Percentiles rank a stretch among this genome's conserved stretches.
These are phyloP conservation scores for Dendrolimus punctatus DNA, from an alignment of 1,140 invertebrate species.

Conservation along the genomic window DNA sequence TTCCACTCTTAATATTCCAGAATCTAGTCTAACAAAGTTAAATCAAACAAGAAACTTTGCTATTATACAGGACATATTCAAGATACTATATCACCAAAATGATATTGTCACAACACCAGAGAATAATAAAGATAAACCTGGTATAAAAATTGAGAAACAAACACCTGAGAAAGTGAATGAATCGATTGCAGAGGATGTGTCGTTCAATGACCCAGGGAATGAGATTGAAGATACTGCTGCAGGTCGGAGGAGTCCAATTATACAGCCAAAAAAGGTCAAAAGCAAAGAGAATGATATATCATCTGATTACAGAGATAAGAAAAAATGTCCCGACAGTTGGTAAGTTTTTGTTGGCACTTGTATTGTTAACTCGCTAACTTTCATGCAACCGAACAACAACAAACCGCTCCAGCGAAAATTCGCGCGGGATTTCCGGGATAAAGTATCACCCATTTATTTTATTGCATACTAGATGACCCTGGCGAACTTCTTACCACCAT, in stretches of 20 bases:
- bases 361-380: no score
- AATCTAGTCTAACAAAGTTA: conserved; percentile 34
- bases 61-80: conserved; percentile 34
- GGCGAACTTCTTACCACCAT: no score
- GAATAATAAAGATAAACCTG: not conserved
- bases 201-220: conserved; percentile 30
- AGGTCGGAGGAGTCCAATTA: conserved; percentile 49
- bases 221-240: conserved; percentile 50
- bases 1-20: conserved; percentile 25
- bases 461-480: no score
- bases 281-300: conserved; percentile 10
- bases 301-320: conserved; percentile 40
- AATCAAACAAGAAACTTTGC: conserved; percentile 44
- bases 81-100: conserved; percentile 35
- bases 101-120: not conserved
- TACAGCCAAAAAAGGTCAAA: conserved; percentile 37
- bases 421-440: no score
- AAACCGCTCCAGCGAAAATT: no score
- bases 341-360: conserved; percentile 20
- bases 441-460: no score
- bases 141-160: conserved; percentile 6
- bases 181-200: conserved; percentile 9
- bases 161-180: conserved; percentile 22
- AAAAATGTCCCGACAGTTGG: conserved; percentile 49
- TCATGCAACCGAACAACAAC: no score